Conservation (phyloP, 2,113 vertebrate genomes). For the Pantherophis guttatus region DNA sequence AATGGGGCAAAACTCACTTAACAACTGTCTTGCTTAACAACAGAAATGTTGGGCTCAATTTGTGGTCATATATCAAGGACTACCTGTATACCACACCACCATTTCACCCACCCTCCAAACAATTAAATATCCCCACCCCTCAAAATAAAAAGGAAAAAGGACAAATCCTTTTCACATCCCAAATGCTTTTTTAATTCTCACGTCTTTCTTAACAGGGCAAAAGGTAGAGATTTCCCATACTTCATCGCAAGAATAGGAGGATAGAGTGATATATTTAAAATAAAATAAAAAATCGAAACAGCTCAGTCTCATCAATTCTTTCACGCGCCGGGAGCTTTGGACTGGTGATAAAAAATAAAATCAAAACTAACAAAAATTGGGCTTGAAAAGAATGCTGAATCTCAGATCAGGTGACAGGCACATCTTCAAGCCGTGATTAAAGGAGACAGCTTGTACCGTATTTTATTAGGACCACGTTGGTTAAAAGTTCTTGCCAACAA, state of each 20-base stretch:
- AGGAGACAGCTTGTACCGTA: slow-evolving; percentile 10
- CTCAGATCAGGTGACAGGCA: slow-evolving; percentile 43
- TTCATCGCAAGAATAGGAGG: slow-evolving; percentile 41
- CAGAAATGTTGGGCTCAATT: background rate
- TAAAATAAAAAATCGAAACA: background rate
- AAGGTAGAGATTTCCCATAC: background rate
- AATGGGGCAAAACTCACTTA: background rate
- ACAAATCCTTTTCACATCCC: slow-evolving; percentile 52
- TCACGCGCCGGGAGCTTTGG: slow-evolving; percentile 45
- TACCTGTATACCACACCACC: slow-evolving; percentile 47
- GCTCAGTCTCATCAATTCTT: slow-evolving; percentile 59
- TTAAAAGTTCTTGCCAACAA: slow-evolving; percentile 26
- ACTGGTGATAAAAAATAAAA: slow-evolving; percentile 58
- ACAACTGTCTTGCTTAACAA: background rate
- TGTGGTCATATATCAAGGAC: background rate
- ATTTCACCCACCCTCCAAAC: slow-evolving; percentile 55
- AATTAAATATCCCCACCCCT: slow-evolving; percentile 60
- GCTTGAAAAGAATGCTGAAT: slow-evolving; percentile 34
- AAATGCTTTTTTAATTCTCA: slow-evolving; percentile 29
- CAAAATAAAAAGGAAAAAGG: slow-evolving; percentile 21
- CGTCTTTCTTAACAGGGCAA: background rate
- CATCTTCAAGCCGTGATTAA: slow-evolving; percentile 48
- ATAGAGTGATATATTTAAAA: slow-evolving; percentile 10
- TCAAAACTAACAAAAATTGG: slow-evolving; percentile 56
- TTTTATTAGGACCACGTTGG: background rate